Percentiles rank a stretch among this genome's conserved stretches.
These are phyloP conservation scores for Gymnocypris eckloni DNA, from an alignment of 2,797 vertebrate genomes.

Conservation along the genomic window DNA sequence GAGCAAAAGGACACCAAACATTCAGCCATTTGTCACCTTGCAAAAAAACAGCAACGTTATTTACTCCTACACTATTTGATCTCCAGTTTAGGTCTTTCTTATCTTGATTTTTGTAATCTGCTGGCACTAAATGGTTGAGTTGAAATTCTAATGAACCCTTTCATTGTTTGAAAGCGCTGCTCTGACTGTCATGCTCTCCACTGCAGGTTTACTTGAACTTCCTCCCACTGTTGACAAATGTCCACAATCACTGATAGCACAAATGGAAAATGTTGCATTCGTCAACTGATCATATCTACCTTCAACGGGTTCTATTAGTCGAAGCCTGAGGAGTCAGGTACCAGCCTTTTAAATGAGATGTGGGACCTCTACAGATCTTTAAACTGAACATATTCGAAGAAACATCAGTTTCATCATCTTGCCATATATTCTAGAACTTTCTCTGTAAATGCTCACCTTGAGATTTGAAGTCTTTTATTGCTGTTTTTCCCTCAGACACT, in stretches of 20 bases:
- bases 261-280: slow-evolving; percentile 78
- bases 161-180: slow-evolving; percentile 66
- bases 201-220: slow-evolving; percentile 77
- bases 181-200: slow-evolving; percentile 77
- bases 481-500: background rate
- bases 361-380: slow-evolving; percentile 9
- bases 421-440: background rate
- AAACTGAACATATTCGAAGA: slow-evolving; percentile 12
- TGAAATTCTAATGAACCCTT: slow-evolving; percentile 62
- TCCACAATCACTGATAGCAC: slow-evolving; percentile 76
- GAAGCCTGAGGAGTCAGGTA: slow-evolving; percentile 64
- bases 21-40: background rate
- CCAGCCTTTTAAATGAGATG: slow-evolving; percentile 19
- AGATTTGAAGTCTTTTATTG: slow-evolving; percentile 28
- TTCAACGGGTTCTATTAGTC: slow-evolving; percentile 68
- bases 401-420: slow-evolving; percentile 26
- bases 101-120: slow-evolving; percentile 11
- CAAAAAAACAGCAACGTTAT: background rate
- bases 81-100: slow-evolving; percentile 29
- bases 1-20: background rate
- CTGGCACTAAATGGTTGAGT: slow-evolving; percentile 12
- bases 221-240: slow-evolving; percentile 77
- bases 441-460: background rate
- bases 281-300: slow-evolving; percentile 75
- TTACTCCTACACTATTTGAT: slow-evolving; percentile 28